Evolutionary conservation across 2,113 vertebrate genomes (phyloP).

Genomic region (Psammodynastes pulverulentus): DNA sequence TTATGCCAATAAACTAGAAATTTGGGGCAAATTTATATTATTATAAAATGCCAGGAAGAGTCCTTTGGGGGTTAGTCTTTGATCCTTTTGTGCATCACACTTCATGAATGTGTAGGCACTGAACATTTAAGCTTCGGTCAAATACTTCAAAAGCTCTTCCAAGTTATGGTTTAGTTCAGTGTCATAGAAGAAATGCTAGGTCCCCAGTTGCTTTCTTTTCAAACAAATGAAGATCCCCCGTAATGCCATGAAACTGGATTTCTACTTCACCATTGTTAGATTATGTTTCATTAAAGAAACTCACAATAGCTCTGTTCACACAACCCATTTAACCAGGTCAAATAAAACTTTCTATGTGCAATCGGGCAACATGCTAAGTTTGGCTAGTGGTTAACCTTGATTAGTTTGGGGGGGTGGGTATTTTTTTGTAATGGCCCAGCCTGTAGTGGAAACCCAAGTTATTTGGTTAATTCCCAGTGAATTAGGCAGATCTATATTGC

Average conservation of each 20-base stretch:
- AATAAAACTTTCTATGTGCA: background rate
- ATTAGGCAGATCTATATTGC: background rate
- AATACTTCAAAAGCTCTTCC: background rate
- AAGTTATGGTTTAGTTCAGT: background rate
- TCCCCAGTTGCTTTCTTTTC: background rate
- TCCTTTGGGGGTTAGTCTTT: fast-evolving
- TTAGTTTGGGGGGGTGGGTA: background rate
- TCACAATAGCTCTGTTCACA: background rate
- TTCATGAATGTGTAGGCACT: background rate
- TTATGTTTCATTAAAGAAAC: background rate
- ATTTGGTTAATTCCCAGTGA: background rate
- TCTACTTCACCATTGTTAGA: background rate
- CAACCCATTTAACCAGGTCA: background rate
- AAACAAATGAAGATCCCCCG: background rate
- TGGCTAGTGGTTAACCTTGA: background rate
- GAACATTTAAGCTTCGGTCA: background rate
- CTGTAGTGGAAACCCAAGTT: background rate
- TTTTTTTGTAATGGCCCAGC: background rate
- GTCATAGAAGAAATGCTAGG: background rate
- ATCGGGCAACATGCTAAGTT: background rate
- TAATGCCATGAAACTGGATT: background rate
- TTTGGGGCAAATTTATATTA: background rate
- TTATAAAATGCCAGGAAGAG: background rate
- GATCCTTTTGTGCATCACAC: background rate
- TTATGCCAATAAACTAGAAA: background rate